phyloP scores from a whole-genome alignment of 2,113 vertebrate genomes.

The Vulpes vulpes region DNA sequence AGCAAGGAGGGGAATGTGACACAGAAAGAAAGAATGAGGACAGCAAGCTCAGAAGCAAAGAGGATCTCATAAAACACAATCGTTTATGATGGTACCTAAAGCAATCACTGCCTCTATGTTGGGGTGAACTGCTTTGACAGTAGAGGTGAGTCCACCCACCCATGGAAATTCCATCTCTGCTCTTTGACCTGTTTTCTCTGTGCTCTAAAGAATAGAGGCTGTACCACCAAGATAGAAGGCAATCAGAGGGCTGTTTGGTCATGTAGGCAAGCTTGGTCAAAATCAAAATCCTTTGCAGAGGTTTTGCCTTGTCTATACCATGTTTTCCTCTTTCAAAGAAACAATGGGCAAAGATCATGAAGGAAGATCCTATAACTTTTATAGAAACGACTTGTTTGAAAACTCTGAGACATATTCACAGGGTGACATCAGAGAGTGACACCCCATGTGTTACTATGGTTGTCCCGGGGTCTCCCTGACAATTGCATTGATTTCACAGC shows the following conservation, averaged over 20 bases:
- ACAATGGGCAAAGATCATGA: not conserved
- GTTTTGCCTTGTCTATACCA: not conserved
- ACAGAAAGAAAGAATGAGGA: not conserved
- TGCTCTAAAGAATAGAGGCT: not conserved
- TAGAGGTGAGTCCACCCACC: not conserved
- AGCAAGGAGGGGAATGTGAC: not conserved
- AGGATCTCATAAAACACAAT: not conserved
- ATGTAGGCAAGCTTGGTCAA: not conserved
- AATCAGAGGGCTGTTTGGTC: not conserved
- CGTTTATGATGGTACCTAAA: not conserved
- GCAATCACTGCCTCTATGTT: not conserved
- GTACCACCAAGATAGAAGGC: not conserved
- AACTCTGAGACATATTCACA: not conserved
- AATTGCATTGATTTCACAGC: not conserved
- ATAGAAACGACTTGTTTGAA: not conserved
- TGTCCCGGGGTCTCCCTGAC: not conserved
- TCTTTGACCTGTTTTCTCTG: not conserved
- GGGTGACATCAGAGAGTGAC: not conserved
- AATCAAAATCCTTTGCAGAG: not conserved
- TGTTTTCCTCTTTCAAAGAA: not conserved
- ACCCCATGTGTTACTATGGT: fast-evolving
- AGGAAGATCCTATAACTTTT: not conserved
- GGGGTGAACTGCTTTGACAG: not conserved
- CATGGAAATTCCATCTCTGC: not conserved
- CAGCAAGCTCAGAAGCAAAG: not conserved